phyloP scores from a whole-genome alignment of 2,113 vertebrate genomes.

The Nymphicus hollandicus region DNA sequence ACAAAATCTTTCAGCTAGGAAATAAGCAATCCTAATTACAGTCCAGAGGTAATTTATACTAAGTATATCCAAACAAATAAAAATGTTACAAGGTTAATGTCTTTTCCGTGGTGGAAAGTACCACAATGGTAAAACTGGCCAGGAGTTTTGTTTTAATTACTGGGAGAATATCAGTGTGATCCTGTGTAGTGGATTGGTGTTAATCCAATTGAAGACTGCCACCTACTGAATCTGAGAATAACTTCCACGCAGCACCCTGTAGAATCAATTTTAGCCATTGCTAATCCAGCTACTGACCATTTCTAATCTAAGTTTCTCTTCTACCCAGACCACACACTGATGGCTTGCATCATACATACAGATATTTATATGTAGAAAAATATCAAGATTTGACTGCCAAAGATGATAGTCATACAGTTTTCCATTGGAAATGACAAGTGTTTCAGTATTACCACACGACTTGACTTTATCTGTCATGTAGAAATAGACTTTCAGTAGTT shows the following conservation, averaged over 20 bases:
- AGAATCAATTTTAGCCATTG: neutral
- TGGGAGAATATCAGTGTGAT: neutral
- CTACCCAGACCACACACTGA: neutral
- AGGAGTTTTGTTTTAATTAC: neutral
- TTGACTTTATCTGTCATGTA: neutral
- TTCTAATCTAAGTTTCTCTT: neutral
- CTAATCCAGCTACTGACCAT: neutral
- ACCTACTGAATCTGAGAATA: conserved; percentile 34
- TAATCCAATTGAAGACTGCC: conserved; percentile 51
- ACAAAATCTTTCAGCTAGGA: neutral
- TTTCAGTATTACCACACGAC: neutral
- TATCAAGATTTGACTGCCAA: neutral
- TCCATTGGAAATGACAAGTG: neutral
- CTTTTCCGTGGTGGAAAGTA: neutral
- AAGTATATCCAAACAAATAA: neutral
- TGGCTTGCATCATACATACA: neutral
- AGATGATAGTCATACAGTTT: neutral
- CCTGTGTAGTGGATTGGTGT: neutral
- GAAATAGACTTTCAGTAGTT: neutral
- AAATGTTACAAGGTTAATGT: rapidly evolving
- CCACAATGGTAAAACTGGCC: neutral
- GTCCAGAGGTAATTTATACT: neutral
- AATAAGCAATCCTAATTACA: neutral
- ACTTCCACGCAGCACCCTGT: neutral
- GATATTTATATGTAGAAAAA: neutral